A percentile compares a stretch with the other conserved stretches of the same genome.
Evolutionary conservation across 2,888 invertebrate species (phyloP).

Genomic region (Pedicia rivosa): DNA sequence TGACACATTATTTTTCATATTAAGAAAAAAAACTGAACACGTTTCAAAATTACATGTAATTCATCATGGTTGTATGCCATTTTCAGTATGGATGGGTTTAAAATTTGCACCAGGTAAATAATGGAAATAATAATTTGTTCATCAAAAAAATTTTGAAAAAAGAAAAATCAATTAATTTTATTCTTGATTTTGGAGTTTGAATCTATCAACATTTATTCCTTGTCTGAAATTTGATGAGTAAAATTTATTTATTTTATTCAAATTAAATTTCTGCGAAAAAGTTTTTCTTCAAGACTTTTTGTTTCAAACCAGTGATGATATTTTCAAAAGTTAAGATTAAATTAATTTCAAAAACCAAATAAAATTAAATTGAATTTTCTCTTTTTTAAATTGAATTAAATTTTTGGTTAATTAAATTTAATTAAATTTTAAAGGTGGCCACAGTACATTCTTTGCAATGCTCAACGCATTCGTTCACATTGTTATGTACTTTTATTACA

Average conservation of each 20-base stretch:
- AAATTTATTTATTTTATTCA: too few species aligned
- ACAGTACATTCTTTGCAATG: conserved; percentile 90
- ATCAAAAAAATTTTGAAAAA: too few species aligned
- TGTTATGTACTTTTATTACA: conserved; percentile 95
- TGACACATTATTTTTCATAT: conserved; percentile 91
- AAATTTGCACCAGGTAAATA: conserved; percentile 81
- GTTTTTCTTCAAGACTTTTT: too few species aligned
- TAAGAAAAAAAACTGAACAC: conserved; percentile 88
- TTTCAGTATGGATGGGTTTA: conserved; percentile 89
- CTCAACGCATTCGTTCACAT: conserved; percentile 92
- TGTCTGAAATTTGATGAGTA: too few species aligned
- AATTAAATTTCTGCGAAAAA: too few species aligned
- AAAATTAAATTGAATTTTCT: background rate
- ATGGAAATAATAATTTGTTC: background rate
- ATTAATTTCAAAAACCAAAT: too few species aligned
- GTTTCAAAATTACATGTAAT: conserved; percentile 89
- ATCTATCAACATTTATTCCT: too few species aligned
- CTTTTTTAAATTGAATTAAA: background rate
- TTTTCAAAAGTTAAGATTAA: too few species aligned
- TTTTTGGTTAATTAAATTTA: too few species aligned
- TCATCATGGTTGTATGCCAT: conserved; percentile 94
- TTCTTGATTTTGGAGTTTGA: too few species aligned
- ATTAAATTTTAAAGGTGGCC: conserved; percentile 76
- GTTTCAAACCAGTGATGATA: too few species aligned
- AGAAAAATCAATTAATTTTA: too few species aligned